Evolutionary conservation across 2,888 invertebrate genomes (phyloP), one percentile per base, ranked within the genome.

Genomic region (Apamea crenata): DNA sequence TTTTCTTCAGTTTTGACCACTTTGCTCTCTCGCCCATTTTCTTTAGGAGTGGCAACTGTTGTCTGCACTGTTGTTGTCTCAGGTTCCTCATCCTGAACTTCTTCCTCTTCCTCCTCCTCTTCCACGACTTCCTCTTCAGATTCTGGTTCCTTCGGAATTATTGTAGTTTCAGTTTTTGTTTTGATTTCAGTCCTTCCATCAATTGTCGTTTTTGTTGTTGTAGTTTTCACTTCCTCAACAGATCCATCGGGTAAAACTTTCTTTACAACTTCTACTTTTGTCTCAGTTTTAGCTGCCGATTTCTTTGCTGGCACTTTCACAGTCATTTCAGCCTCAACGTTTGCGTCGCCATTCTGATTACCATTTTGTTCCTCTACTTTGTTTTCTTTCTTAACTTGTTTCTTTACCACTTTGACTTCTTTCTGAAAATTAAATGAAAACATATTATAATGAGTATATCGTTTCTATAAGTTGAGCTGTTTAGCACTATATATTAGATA

Each of bases 111-210:
- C 72, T 93, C 92, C 70, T 92, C 93, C 85, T 93, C 94, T 83
- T 93, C 94, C 87, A 90, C 93, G 61, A 93, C 92, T 82, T 93
- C 94, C 73, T 94, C 95, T 75, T 94, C 94, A 71, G 93, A 94
- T 44, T 92, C 92, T 74, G 92, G 94, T 82, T 94, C 94, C 90
- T 96, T 96, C 2, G 97, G 95, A 84, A 95, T 92, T 65, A 93
- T 95, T 82, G 90, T 94, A n/a, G 95, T 96, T 90, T 96, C 96
- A 29, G 94, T 96, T 92, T 94, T 95, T 14, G 96, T 96, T 87
- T 92, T 93, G 29, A 95, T 96, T 91, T 96, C 95, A 50, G 96
- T 96, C 88, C 93, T 96, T 25, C 97, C 97, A 85, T 97, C 96
- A 74, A 95, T 91, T 12, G 95, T 97, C 3, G 96, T 96, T 91